Base-by-base conservation (phyloP, 2,797 vertebrate genomes). In the Hippoglossus hippoglossus region DNA sequence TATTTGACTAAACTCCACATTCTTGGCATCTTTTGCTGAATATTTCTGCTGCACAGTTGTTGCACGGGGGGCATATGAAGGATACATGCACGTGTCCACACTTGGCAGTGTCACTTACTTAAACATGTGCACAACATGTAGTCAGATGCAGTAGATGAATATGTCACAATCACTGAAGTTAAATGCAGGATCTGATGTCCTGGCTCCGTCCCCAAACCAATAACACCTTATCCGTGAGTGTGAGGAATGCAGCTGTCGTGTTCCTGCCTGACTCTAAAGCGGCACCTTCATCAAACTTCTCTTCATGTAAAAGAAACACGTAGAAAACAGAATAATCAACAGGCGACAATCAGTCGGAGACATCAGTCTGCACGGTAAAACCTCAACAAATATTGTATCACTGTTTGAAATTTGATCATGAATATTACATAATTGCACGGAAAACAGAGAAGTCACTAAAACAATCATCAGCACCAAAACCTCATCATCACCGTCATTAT, bases 1-100 rank as follows among this genome's bases (percentile, higher is more conserved):
- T 92, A 89, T 93, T 91, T 93, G 87, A 93, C 87, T 79, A 49
- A 80, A 85, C 86, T 92, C 89, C 86, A 90, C 80, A 69, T 84
- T 82, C 82, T 75, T 82, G 78, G 75, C 81, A 46, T 87, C 85
- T 81, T 85, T 77, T 64, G 55, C 63, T 74, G 76, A 75, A 85
- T 90, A 74, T 60, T 77, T 77, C 54, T 81, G 80, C 82, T 71
- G 52, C 76, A 84, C 58, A 69, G 50, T 75, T 71, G 63, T 55
- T 77, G 50, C 49, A 52, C 63, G 61, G 51, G 4, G 4, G 26
- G 56, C 31, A 16, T 63, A 56, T 67, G 57, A 11, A 44, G 24
- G 62, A 61, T 57, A 19, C 19, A 63, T 64, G 68, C 41, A 67
- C 39, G 56, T 51, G 18, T 44, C 36, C 19, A 49, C 34, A 56